Evolutionary conservation across 2,888 invertebrate species (phyloP).

Genomic region (Drosophila longiperda): DNA sequence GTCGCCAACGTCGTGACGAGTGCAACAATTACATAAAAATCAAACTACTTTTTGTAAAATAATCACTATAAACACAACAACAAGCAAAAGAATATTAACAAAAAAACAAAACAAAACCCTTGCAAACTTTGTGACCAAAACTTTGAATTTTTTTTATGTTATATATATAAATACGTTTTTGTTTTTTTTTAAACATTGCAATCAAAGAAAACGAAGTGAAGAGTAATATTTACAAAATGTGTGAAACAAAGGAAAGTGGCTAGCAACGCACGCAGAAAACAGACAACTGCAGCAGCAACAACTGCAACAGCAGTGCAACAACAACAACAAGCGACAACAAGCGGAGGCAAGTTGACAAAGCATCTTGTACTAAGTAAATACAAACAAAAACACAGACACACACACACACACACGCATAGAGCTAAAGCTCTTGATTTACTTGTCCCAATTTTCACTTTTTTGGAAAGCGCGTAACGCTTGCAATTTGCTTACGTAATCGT

Average conservation of each 20-base stretch:
- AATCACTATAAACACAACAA: not conserved
- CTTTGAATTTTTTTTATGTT: constrained; percentile 16
- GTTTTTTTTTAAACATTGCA: constrained; percentile 24
- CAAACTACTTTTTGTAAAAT: not conserved
- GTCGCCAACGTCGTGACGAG: constrained; percentile 41
- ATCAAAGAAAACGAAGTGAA: constrained; percentile 33
- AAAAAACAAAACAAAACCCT: not conserved
- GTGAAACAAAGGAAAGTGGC: constrained; percentile 75
- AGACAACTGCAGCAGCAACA: constrained; percentile 24
- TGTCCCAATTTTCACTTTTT: constrained; percentile 68
- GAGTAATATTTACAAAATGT: constrained; percentile 48
- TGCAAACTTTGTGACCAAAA: constrained; percentile 29
- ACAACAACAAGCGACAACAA: constrained; percentile 48
- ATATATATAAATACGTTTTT: not conserved
- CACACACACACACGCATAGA: constrained; percentile 8
- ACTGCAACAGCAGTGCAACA: constrained; percentile 19
- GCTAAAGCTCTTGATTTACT: constrained; percentile 38
- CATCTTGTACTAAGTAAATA: constrained; percentile 28
- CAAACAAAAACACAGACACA: constrained; percentile 12
- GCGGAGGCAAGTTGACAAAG: constrained; percentile 63
- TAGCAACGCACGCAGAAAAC: constrained; percentile 37
- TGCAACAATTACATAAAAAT: constrained; percentile 42
- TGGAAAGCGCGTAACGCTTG: constrained; percentile 54
- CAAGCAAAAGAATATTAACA: not conserved
- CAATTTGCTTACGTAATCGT: constrained; percentile 34